Evolutionary conservation across 1,140 invertebrate species (phyloP).

Genomic region (Brachionus sp.): DNA sequence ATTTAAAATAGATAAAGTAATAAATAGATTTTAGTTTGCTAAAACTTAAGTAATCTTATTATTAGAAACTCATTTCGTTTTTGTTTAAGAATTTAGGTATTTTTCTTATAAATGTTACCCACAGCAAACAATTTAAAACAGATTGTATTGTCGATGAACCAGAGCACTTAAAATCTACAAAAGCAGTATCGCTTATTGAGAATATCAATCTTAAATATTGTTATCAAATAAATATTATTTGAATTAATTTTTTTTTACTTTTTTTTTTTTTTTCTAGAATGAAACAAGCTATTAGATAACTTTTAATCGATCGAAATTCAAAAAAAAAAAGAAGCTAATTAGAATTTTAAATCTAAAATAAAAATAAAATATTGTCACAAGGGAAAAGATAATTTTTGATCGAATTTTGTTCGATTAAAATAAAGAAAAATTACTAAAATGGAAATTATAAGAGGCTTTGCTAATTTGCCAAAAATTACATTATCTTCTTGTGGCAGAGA

Average conservation of each 20-base stretch:
- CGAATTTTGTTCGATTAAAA: background rate
- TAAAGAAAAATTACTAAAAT: background rate
- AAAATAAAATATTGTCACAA: background rate
- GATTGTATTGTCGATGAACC: slow-evolving; percentile 39
- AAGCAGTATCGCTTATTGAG: background rate
- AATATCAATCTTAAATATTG: background rate
- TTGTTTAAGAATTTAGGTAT: background rate
- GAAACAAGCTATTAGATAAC: background rate
- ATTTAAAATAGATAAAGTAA: background rate
- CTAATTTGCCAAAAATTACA: slow-evolving; percentile 43
- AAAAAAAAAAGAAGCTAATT: background rate
- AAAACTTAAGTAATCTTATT: background rate
- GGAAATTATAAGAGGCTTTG: slow-evolving; percentile 45
- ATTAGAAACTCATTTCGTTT: background rate
- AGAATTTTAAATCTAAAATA: slow-evolving; percentile 27
- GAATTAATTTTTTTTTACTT: background rate
- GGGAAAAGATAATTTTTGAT: background rate
- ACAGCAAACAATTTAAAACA: slow-evolving; percentile 23
- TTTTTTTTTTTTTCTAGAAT: background rate
- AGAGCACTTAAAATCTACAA: background rate
- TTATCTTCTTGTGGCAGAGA: slow-evolving; percentile 37
- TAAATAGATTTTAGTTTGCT: slow-evolving; percentile 16
- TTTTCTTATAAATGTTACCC: background rate
- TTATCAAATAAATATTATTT: background rate
- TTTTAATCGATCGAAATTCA: background rate